Evolutionary conservation across 2,797 vertebrate species (phyloP).

Genomic region (Fistularia commersonii): DNA sequence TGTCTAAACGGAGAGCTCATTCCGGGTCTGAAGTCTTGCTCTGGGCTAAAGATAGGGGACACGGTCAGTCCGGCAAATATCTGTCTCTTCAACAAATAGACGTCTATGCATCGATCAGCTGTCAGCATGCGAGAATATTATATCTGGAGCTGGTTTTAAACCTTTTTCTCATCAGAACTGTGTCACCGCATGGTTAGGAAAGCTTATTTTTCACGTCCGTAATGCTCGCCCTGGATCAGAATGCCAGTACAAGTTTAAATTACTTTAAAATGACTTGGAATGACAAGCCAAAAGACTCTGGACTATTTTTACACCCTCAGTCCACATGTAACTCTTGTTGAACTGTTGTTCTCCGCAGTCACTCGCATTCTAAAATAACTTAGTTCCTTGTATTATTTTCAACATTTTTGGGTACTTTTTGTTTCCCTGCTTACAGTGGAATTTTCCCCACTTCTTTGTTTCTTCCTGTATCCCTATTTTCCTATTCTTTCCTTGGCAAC

Average conservation of each 20-base stretch:
- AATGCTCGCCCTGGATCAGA: too few relatives aligned
- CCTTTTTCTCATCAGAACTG: too few relatives aligned
- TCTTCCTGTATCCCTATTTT: constrained; percentile 14
- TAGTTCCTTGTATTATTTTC: constrained; percentile 32
- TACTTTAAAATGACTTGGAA: neutral
- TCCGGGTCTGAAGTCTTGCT: constrained; percentile 89
- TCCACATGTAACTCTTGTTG: neutral
- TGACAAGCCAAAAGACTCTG: neutral
- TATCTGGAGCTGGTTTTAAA: too few relatives aligned
- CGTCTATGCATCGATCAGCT: neutral
- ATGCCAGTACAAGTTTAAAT: too few relatives aligned
- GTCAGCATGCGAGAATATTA: neutral
- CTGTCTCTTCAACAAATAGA: too few relatives aligned
- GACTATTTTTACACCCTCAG: neutral
- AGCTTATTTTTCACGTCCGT: too few relatives aligned
- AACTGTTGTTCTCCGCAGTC: neutral
- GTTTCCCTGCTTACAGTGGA: constrained; percentile 26
- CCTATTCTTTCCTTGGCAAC: constrained; percentile 7
- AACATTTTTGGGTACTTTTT: constrained; percentile 29
- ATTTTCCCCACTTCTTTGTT: constrained; percentile 20
- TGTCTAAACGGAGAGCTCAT: constrained; percentile 91
- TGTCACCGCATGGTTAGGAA: too few relatives aligned
- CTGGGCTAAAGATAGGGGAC: constrained; percentile 95
- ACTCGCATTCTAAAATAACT: constrained; percentile 14
- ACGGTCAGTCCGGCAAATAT: constrained; percentile 77